Evolutionary conservation across 2,113 vertebrate genomes (phyloP).

Genomic region (Mungos mungo): DNA sequence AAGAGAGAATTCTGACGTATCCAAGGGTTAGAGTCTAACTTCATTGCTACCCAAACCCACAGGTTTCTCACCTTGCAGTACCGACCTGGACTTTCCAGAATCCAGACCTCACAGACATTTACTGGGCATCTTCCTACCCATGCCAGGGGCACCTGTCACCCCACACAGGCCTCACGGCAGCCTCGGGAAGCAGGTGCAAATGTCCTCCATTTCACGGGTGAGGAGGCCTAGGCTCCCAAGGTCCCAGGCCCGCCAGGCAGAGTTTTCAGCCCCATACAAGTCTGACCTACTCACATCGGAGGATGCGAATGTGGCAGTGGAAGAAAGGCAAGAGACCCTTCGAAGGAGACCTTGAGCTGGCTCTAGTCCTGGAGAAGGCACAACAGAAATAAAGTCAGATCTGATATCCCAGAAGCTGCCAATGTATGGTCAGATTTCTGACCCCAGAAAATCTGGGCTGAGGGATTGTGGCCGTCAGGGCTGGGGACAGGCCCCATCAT

Average conservation of each 20-base stretch:
- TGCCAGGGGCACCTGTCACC: background rate
- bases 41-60: background rate
- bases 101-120: background rate
- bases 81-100: background rate
- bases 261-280: background rate
- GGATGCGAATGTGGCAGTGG: background rate
- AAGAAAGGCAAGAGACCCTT: background rate
- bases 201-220: background rate
- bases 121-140: background rate
- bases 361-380: background rate
- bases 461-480: background rate
- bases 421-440: background rate
- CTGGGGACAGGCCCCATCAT: background rate
- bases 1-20: background rate
- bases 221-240: background rate
- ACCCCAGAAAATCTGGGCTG: background rate
- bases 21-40: background rate
- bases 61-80: background rate
- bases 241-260: background rate
- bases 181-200: fast-evolving
- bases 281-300: background rate
- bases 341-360: fast-evolving
- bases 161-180: background rate
- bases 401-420: background rate
- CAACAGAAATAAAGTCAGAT: background rate